Percentiles rank a stretch among this genome's conserved stretches.
These are phyloP conservation scores for Heliconius ethilla DNA, from an alignment of 2,888 invertebrate species.

Conservation along the genomic window DNA sequence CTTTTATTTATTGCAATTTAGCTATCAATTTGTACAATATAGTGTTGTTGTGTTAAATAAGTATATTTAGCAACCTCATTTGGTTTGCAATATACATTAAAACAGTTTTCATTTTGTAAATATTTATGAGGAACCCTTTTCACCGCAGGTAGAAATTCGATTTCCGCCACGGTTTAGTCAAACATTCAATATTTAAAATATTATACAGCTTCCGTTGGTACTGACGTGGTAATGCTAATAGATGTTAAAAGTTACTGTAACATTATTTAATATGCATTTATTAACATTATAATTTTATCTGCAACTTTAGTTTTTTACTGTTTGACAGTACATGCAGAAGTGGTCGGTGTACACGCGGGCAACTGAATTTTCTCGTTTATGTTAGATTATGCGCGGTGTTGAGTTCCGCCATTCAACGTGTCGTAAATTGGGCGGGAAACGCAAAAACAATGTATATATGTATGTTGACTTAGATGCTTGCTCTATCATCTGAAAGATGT, in stretches of 20 bases:
- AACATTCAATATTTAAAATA: constrained; percentile 14
- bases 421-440: background rate
- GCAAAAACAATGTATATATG: background rate
- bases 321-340: too few species aligned
- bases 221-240: background rate
- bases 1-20: background rate
- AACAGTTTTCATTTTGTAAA: constrained; percentile 7
- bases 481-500: too few species aligned
- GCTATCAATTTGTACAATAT: background rate
- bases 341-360: too few species aligned
- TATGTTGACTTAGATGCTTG: too few species aligned
- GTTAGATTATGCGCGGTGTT: background rate
- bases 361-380: too few species aligned
- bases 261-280: too few species aligned
- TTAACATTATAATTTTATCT: too few species aligned
- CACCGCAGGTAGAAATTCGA: constrained; percentile 10
- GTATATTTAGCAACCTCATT: background rate
- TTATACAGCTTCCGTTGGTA: background rate
- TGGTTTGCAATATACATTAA: constrained; percentile 24
- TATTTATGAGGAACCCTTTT: constrained; percentile 17
- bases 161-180: constrained; percentile 10
- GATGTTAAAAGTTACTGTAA: background rate
- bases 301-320: too few species aligned
- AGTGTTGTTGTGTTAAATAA: background rate
- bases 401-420: background rate